Base-by-base conservation (phyloP, 2,888 invertebrate genomes). In the Arrhopalites spinosus region DNA sequence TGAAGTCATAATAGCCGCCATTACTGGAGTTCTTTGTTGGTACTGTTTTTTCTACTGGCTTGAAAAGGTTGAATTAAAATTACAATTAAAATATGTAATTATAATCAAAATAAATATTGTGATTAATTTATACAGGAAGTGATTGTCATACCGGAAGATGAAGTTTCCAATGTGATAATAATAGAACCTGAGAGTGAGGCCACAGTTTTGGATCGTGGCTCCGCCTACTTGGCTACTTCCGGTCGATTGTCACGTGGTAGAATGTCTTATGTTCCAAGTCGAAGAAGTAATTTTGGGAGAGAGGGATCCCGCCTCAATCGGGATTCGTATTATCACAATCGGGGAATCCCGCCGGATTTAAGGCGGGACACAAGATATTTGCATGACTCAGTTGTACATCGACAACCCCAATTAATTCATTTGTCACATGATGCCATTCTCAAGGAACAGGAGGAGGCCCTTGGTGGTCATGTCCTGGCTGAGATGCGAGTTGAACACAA, bases 1-100 rank as follows among this genome's bases (percentile, higher is more conserved):
- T 13, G 56, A 81, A 73, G 53, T 76, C 0, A 5, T 78, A 5
- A 15, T 76, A 20, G 80, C 68, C 2, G 53, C 75, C 2, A 75
- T 63, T 15, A 30, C 76, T 20, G 81, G 74, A 23, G 72, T 45
- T 23, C 5, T 78, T 5, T 74, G 75, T 2, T 80, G 81, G 78
- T 81, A 81, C 45, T 80, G 80, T 64, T 80, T 82, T 59, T 80
- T 80, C 59, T 80, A 80, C 72, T 81, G 81, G 80, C 75, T 81
- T 63, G 81, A 81, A 23, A 80, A 79, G 69, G 80, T 79, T n/a
- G n/a, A 71, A 36, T 11, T 36, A 36, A 3, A 36, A 36, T 7
- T 36, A 36, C 36, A 36, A 11, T 36, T 11, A n/a, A n/a, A n/a
- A 15, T 17, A 11, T 36, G 11, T n/a, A 8, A 45, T n/a, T 68